Conservation (phyloP, 2,888 invertebrate species). For the Zaprionus lineosus region DNA sequence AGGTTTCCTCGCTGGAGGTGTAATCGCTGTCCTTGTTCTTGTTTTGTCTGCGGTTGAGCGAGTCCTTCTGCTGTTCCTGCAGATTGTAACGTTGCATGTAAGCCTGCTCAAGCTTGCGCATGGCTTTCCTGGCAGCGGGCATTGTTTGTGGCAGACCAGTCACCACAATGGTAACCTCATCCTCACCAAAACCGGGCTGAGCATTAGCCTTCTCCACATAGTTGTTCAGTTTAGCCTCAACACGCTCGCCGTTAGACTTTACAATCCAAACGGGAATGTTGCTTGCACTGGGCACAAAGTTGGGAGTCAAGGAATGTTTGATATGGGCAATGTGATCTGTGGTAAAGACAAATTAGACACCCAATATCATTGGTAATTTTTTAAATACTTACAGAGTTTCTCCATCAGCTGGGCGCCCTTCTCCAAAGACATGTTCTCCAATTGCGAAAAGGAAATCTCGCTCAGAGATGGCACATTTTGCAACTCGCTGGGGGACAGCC, state of each 20-base stretch:
- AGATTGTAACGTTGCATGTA: slow-evolving; percentile 74
- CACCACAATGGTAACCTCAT: slow-evolving; percentile 80
- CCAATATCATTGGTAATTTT: too few relatives aligned
- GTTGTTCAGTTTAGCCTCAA: slow-evolving; percentile 66
- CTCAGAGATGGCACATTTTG: slow-evolving; percentile 71
- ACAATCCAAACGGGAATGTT: slow-evolving; percentile 70
- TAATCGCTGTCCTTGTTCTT: slow-evolving; percentile 46
- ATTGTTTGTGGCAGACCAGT: slow-evolving; percentile 75
- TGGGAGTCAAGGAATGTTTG: slow-evolving; percentile 56
- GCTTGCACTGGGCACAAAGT: slow-evolving; percentile 74
- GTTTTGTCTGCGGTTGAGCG: slow-evolving; percentile 33
- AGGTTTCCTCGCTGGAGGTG: slow-evolving; percentile 59
- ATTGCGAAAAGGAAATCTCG: slow-evolving; percentile 59
- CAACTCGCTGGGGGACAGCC: slow-evolving; percentile 64
- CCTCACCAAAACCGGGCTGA: slow-evolving; percentile 59
- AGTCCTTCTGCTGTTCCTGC: slow-evolving; percentile 58
- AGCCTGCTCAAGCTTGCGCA: slow-evolving; percentile 69
- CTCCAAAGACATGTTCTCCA: slow-evolving; percentile 69
- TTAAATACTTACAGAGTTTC: slow-evolving; percentile 66
- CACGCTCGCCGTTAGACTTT: slow-evolving; percentile 64
- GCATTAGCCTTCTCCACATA: slow-evolving; percentile 56
- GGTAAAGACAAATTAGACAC: background rate
- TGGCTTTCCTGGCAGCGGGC: slow-evolving; percentile 68
- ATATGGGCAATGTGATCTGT: slow-evolving; percentile 67
- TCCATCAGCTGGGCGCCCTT: slow-evolving; percentile 71